Conservation (phyloP, 1,140 invertebrate species). For the Lycorma delicatula region DNA sequence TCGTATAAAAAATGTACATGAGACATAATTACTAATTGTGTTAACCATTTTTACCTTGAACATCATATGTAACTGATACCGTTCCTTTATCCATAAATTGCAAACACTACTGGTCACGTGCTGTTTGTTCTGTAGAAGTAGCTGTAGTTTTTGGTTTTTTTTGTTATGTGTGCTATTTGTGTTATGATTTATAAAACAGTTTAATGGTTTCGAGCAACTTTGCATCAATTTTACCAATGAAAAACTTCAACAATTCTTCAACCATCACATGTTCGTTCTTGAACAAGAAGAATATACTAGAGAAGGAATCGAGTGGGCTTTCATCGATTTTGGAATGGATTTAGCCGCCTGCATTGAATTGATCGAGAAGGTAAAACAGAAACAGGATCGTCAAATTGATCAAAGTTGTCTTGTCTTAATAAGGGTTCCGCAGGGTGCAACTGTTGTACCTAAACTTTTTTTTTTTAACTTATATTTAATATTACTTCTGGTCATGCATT, state of each 20-base stretch:
- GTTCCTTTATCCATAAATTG: too few relatives aligned
- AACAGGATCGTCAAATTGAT: neutral
- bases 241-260: conserved; percentile 99
- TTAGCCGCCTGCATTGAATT: conserved; percentile 96
- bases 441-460: neutral
- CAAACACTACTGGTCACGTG: too few relatives aligned
- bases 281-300: conserved; percentile 99
- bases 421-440: neutral
- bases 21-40: too few relatives aligned
- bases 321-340: conserved; percentile 99
- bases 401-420: neutral
- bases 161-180: conserved; percentile 10
- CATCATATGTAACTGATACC: too few relatives aligned
- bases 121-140: too few relatives aligned
- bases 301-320: conserved; percentile 97
- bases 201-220: conserved; percentile 98
- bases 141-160: conserved; percentile 7
- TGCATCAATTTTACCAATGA: conserved; percentile 99
- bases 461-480: too few relatives aligned
- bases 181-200: conserved; percentile 52
- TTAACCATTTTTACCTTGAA: too few relatives aligned
- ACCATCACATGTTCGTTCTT: conserved; percentile 99
- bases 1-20: too few relatives aligned
- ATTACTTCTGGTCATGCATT: too few relatives aligned
- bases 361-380: conserved; percentile 97